Percentiles rank a stretch among this genome's conserved stretches.
These are phyloP conservation scores for Tympanuchus pallidicinctus DNA, from an alignment of 2,113 vertebrate species.

Conservation along the genomic window DNA sequence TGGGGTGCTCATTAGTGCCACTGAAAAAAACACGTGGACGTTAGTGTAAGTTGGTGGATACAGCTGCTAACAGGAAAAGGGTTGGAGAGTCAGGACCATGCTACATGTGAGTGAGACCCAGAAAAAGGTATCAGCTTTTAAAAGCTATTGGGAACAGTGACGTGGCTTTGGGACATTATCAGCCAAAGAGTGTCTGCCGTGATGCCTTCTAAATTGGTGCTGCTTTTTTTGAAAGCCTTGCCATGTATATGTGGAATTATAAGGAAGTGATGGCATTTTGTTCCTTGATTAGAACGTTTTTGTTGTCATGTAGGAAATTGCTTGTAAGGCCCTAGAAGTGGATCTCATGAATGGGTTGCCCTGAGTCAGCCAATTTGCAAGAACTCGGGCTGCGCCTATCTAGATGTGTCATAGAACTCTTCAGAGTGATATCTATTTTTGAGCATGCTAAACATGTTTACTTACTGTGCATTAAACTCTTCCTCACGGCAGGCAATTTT, in stretches of 20 bases:
- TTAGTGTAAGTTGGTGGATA: not conserved
- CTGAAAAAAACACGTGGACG: fast-evolving
- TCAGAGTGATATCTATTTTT: not conserved
- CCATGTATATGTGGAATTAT: fast-evolving
- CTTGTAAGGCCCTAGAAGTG: not conserved
- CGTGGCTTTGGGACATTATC: not conserved
- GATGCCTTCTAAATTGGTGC: not conserved
- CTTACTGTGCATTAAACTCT: constrained; percentile 63
- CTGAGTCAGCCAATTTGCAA: constrained; percentile 18
- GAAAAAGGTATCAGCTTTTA: not conserved
- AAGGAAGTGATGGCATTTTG: not conserved
- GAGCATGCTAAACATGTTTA: constrained; percentile 44
- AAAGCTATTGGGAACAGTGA: not conserved
- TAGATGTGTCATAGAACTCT: constrained; percentile 37
- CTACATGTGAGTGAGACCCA: not conserved
- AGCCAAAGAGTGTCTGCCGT: not conserved
- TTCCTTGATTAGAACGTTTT: not conserved
- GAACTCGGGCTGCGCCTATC: not conserved
- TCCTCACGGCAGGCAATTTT: constrained; percentile 63
- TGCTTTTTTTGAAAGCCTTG: not conserved
- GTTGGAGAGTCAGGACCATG: not conserved
- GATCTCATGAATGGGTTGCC: not conserved
- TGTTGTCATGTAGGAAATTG: not conserved
- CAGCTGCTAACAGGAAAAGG: not conserved
- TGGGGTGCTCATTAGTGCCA: constrained; percentile 35